These are phyloP conservation scores for Alosa alosa DNA, from an alignment of 2,113 vertebrate genomes.

Conservation along the genomic window DNA sequence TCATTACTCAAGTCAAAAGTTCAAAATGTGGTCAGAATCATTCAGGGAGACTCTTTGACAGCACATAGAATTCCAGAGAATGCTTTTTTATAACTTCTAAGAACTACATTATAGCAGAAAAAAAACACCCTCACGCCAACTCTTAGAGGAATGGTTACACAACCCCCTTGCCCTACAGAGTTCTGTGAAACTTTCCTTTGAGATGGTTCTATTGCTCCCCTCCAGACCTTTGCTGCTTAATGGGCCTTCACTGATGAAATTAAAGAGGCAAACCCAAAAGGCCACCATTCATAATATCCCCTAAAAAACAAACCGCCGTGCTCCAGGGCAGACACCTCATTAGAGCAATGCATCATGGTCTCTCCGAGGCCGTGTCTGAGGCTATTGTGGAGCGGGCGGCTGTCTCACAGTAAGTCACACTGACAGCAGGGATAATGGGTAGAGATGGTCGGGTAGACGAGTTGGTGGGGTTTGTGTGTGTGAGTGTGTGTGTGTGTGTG, in stretches of 20 bases:
- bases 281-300: slow-evolving; percentile 56
- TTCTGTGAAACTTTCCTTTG: slow-evolving; percentile 2
- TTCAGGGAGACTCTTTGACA: not conserved
- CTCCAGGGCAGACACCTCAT: slow-evolving; percentile 59
- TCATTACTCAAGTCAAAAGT: not conserved
- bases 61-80: not conserved
- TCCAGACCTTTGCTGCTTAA: slow-evolving; percentile 54
- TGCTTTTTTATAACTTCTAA: not conserved
- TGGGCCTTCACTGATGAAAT: slow-evolving; percentile 68
- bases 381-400: slow-evolving; percentile 20
- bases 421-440: slow-evolving; percentile 58
- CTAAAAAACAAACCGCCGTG: slow-evolving; percentile 52
- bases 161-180: not conserved
- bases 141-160: not conserved
- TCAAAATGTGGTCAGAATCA: not conserved
- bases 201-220: slow-evolving; percentile 37
- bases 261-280: slow-evolving; percentile 58
- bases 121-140: not conserved
- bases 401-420: slow-evolving; percentile 52
- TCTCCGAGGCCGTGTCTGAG: slow-evolving; percentile 53
- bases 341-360: slow-evolving; percentile 55
- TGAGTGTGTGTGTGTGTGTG: not conserved
- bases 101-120: not conserved
- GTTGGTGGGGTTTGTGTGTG: not conserved
- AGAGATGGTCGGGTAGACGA: slow-evolving; percentile 40